Evolutionary conservation across 2,113 vertebrate species (phyloP).

Genomic region (Grus americana): DNA sequence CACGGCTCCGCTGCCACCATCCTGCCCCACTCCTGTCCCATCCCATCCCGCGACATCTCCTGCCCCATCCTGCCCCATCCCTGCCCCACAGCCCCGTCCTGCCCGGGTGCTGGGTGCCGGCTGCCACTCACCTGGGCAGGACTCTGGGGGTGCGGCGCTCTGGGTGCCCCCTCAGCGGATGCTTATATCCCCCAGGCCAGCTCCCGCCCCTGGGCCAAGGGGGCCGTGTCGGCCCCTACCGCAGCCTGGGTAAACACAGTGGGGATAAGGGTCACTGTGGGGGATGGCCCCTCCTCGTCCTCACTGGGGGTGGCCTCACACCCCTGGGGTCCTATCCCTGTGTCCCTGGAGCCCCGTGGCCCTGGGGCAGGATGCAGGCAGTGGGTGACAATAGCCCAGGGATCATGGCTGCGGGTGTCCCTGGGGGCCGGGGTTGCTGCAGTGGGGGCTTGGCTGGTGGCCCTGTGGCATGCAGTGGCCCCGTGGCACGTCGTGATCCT

Average conservation of each 20-base stretch:
- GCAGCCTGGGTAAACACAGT: not conserved
- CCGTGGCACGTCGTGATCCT: not conserved
- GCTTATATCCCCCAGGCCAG: not conserved
- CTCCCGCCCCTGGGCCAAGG: not conserved
- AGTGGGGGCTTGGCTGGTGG: not conserved
- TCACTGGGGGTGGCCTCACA: rapidly evolving
- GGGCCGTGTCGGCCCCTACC: not conserved
- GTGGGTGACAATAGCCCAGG: not conserved
- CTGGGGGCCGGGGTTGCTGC: not conserved
- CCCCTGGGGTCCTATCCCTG: not conserved
- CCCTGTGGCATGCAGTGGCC: not conserved
- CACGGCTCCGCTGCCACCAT: too few species aligned
- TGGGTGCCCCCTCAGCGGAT: not conserved
- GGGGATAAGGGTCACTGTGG: not conserved
- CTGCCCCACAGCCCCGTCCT: not conserved
- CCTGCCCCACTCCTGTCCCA: not conserved
- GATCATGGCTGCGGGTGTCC: not conserved
- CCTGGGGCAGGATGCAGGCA: rapidly evolving
- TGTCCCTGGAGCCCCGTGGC: not conserved
- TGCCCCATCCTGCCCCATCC: not conserved
- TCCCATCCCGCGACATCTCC: too few species aligned
- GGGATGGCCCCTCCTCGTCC: not conserved
- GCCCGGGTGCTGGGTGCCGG: rapidly evolving
- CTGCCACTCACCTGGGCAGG: not conserved
- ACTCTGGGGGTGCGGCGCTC: not conserved